phyloP scores from a whole-genome alignment of 1,140 invertebrate species.

The Neodiprion lecontei region DNA sequence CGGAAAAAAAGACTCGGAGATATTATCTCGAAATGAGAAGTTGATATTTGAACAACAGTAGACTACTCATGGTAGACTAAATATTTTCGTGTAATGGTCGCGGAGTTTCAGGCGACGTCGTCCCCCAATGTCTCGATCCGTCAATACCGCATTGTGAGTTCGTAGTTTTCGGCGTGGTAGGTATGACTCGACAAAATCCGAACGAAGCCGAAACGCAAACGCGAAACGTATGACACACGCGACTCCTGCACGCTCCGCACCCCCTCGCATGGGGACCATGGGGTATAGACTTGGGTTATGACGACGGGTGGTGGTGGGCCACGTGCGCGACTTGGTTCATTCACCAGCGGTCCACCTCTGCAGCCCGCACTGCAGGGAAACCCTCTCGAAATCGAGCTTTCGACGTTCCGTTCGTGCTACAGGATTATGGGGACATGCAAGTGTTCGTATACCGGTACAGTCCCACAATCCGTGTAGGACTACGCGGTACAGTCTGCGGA shows the following conservation, averaged over 20 bases:
- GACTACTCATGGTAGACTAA: no score
- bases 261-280: background rate
- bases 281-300: background rate
- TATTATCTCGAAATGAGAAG: no score
- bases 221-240: constrained; percentile 2
- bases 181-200: background rate
- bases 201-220: no score
- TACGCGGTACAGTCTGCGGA: background rate
- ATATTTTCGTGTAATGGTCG: no score
- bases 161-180: background rate
- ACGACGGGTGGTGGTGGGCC: background rate
- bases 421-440: background rate
- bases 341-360: constrained; percentile 1
- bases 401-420: background rate
- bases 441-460: background rate
- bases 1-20: no score
- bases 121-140: no score
- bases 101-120: no score
- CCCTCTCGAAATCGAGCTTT: background rate
- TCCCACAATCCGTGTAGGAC: background rate
- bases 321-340: background rate
- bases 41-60: no score
- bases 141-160: no score
- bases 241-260: background rate
- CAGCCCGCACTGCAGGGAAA: background rate